Base-by-base conservation (phyloP, 2,113 vertebrate species). In the Parus major region DNA sequence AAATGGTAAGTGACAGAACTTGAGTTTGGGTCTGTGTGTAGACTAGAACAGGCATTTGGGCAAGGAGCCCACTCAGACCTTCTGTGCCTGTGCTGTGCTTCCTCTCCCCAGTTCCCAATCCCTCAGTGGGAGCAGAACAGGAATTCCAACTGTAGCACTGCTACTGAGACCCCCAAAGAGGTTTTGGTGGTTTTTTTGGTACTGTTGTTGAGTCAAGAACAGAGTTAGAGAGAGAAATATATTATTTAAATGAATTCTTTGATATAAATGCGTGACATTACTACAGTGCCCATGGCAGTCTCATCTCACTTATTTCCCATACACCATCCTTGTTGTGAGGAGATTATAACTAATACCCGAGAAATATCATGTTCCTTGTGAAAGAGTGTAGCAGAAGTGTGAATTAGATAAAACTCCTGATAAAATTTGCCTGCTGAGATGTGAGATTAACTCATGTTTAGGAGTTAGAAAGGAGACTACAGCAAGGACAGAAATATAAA, bases 1-100 rank as follows among this genome's bases (percentile, higher is more conserved):
- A 99, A 99, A 97, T 99, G 99, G 99, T 99, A 90, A 97, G 98
- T 97, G 36, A 19, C 12, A 64, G 49, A 80, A 12, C 15, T 36
- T 59, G 41, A 14, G 3, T 24, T 88, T 47, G 42, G 23, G 18
- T 65, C 25, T n/a, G 19, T 66, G 5, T 29, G 5, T 39, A 28
- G 15, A n/a, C 16, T 35, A 15, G 7, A 65, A 3, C 41, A 56
- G 52, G 39, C 17, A 2, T 35, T 42, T 56, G 65, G 44, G 35
- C 39, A 83, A 41, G 56, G 49, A 71, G 33, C 39, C 49, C 31
- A 8, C 64, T 31, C 39, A 33, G 29, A 47, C 23, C 46, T 68
- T 44, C 33, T 47, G 17, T 64, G 44, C 41, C 46, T 56, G 44
- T 53, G 63, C 68, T 73, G 9, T 47, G 46, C 53, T 73, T 90